Conservation (phyloP, 2,888 invertebrate genomes). For the Macrosiphum euphorbiae region DNA sequence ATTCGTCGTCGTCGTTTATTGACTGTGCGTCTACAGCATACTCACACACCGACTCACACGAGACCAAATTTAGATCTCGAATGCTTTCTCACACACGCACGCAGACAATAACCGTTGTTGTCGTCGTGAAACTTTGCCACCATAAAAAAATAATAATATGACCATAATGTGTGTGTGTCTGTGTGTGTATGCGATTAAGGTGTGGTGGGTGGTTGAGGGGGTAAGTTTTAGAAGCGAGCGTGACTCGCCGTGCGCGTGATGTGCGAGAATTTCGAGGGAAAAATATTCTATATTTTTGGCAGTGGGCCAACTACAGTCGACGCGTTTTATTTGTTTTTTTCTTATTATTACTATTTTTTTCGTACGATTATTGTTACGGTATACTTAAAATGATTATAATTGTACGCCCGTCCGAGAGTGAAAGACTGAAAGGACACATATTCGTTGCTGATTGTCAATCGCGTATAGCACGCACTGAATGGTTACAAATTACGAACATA, state of each 20-base stretch:
- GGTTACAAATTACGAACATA: neutral
- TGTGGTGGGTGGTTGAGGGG: neutral
- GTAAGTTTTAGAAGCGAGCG: neutral
- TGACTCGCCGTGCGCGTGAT: neutral
- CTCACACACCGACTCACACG: constrained; percentile 30
- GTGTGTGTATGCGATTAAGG: neutral
- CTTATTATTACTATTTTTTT: neutral
- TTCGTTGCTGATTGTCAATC: neutral
- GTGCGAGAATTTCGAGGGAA: constrained; percentile 28
- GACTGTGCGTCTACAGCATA: constrained; percentile 42
- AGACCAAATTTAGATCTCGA: constrained; percentile 56
- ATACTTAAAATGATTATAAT: neutral
- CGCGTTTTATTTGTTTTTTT: constrained; percentile 1
- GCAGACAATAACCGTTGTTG: constrained; percentile 44
- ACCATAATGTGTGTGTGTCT: neutral
- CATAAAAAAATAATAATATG: constrained; percentile 39
- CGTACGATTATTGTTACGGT: neutral
- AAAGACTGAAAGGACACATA: neutral
- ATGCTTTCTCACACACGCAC: constrained; percentile 10
- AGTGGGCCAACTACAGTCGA: neutral
- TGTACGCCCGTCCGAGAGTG: neutral
- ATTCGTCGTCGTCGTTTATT: constrained; percentile 61
- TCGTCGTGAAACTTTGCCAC: constrained; percentile 41
- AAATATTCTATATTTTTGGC: constrained; percentile 5
- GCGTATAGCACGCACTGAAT: neutral